Conservation (phyloP, 2,113 vertebrate species). For the Xiphophorus hellerii region DNA sequence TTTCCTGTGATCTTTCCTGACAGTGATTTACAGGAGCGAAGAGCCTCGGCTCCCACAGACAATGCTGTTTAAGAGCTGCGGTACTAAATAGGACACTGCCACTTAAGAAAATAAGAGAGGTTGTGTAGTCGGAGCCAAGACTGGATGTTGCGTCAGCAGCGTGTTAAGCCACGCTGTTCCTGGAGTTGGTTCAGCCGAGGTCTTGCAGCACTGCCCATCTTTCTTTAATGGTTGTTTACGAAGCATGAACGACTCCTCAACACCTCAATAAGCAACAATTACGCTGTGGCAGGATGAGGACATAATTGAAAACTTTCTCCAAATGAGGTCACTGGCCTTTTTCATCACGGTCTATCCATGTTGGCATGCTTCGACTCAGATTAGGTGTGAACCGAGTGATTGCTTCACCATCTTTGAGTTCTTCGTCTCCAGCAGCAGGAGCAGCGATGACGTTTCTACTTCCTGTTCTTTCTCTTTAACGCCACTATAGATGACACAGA, state of each 20-base stretch:
- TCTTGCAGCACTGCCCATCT: conserved; percentile 34
- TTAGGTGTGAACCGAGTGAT: conserved; percentile 37
- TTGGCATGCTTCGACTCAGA: conserved; percentile 28
- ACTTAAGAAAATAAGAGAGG: conserved; percentile 74
- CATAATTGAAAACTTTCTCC: conserved; percentile 26
- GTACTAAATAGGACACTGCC: conserved; percentile 65
- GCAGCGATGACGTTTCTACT: conserved; percentile 5
- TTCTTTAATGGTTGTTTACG: conserved; percentile 43
- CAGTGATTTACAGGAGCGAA: conserved; percentile 42
- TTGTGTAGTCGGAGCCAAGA: conserved; percentile 81
- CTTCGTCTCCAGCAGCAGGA: not conserved
- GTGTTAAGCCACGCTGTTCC: conserved; percentile 82
- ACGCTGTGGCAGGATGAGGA: not conserved
- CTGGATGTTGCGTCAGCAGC: conserved; percentile 82
- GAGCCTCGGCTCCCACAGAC: conserved; percentile 28
- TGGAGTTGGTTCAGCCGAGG: conserved; percentile 51
- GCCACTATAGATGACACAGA: not conserved
- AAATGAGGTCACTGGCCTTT: conserved; percentile 27
- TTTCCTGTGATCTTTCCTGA: conserved; percentile 16
- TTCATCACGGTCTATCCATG: conserved; percentile 29
- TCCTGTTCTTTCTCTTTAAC: conserved; percentile 16
- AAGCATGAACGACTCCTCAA: conserved; percentile 26
- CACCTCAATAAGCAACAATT: conserved; percentile 17
- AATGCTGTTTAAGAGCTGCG: conserved; percentile 37
- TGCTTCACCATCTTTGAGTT: not conserved